phyloP scores from a whole-genome alignment of 2,797 vertebrate species.

The Peromyscus melanophrys region DNA sequence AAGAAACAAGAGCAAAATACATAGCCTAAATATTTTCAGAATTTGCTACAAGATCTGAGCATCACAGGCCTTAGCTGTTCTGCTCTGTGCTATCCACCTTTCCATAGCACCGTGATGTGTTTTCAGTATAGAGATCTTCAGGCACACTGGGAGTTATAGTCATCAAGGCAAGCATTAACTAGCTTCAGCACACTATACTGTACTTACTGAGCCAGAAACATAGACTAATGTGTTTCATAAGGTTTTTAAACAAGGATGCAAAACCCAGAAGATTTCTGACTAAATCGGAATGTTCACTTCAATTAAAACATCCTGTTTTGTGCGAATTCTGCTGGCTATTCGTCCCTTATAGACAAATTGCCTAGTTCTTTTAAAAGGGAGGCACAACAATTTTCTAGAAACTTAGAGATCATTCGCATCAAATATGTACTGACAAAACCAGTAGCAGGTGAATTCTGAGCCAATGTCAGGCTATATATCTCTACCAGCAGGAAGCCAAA shows the following conservation, averaged over 20 bases:
- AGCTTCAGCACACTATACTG: conserved; percentile 57
- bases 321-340: conserved; percentile 30
- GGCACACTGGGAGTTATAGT: conserved; percentile 48
- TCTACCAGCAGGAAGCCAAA: conserved; percentile 75
- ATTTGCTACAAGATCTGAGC: not conserved
- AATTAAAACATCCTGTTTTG: conserved; percentile 66
- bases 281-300: conserved; percentile 70
- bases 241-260: conserved; percentile 73
- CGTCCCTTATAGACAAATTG: conserved; percentile 50
- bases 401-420: conserved; percentile 62
- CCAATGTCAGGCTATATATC: conserved; percentile 70
- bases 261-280: conserved; percentile 73
- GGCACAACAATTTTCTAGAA: not conserved
- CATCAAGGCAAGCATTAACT: conserved; percentile 77
- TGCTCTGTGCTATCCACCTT: not conserved
- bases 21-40: conserved; percentile 14
- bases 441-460: conserved; percentile 71
- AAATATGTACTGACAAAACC: conserved; percentile 56
- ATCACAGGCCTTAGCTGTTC: not conserved
- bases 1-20: conserved; percentile 35
- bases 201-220: conserved; percentile 79
- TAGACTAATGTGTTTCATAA: conserved; percentile 67
- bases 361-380: not conserved
- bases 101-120: conserved; percentile 43
- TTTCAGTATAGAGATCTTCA: conserved; percentile 48